Conservation (phyloP, 2,797 vertebrate genomes). For the Hippopotamyrus pictus region DNA sequence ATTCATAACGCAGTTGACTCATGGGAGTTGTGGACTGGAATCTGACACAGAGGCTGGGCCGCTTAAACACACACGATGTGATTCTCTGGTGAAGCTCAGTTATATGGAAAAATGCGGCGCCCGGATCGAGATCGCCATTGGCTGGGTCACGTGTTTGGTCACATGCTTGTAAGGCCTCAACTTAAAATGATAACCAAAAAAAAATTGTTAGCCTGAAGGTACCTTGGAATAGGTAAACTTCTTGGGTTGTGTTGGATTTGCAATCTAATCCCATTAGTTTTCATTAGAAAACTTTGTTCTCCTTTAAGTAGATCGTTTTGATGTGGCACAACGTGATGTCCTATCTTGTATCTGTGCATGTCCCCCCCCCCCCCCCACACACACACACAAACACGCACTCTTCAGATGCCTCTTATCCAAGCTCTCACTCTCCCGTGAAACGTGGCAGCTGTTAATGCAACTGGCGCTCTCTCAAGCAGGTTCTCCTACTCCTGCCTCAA, state of each 20-base stretch:
- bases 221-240: not conserved
- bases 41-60: not conserved
- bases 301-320: not conserved
- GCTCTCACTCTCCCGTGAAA: not conserved
- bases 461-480: not conserved
- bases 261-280: conserved; percentile 23
- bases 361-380: not conserved
- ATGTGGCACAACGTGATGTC: conserved; percentile 19
- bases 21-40: not conserved
- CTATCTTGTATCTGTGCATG: not conserved
- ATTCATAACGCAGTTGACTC: not conserved
- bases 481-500: not conserved
- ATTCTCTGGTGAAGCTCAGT: not conserved
- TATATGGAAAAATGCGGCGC: not conserved
- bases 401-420: not conserved
- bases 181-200: not conserved
- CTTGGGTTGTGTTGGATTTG: not conserved
- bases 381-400: not conserved
- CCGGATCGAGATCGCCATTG: not conserved
- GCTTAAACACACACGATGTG: not conserved
- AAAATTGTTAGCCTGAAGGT: not conserved
- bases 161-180: not conserved
- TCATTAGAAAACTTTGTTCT: conserved; percentile 33
- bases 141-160: not conserved
- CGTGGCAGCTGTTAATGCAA: not conserved